Evolutionary conservation across 2,113 vertebrate genomes (phyloP).

Genomic region (Nyctibius bracteatus): DNA sequence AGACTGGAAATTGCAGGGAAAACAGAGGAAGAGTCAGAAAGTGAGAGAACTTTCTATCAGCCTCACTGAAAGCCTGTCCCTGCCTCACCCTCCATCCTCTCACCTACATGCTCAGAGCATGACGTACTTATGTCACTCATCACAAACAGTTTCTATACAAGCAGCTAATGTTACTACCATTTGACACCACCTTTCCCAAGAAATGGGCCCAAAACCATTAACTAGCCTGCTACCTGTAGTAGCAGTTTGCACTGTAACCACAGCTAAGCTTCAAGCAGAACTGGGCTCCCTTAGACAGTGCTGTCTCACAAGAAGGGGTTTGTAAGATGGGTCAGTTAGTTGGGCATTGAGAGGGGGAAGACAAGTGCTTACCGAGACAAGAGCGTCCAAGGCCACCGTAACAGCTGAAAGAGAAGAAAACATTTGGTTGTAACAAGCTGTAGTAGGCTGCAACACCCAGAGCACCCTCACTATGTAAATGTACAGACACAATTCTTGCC

Average conservation of each 20-base stretch:
- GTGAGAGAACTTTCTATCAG: not conserved
- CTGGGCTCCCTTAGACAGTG: not conserved
- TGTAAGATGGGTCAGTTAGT: not conserved
- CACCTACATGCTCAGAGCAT: not conserved
- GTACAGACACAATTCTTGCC: not conserved
- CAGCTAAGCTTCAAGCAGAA: not conserved
- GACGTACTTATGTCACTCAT: not conserved
- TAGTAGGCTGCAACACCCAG: not conserved
- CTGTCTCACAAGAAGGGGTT: not conserved
- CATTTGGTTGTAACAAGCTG: not conserved
- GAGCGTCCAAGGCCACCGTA: constrained; percentile 87
- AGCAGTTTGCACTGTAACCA: not conserved
- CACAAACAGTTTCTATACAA: not conserved
- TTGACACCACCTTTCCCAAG: not conserved
- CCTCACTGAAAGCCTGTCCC: not conserved
- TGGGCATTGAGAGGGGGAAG: not conserved
- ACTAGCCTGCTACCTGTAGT: not conserved
- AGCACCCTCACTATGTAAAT: fast-evolving
- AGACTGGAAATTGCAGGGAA: not conserved
- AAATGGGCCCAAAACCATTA: fast-evolving
- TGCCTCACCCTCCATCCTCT: not conserved
- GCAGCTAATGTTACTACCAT: not conserved
- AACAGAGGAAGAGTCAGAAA: not conserved
- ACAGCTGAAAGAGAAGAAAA: constrained; percentile 77
- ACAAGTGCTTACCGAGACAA: constrained; percentile 78